These are phyloP conservation scores for Mythimna vitellina DNA, from an alignment of 2,888 invertebrate genomes.

Conservation along the genomic window DNA sequence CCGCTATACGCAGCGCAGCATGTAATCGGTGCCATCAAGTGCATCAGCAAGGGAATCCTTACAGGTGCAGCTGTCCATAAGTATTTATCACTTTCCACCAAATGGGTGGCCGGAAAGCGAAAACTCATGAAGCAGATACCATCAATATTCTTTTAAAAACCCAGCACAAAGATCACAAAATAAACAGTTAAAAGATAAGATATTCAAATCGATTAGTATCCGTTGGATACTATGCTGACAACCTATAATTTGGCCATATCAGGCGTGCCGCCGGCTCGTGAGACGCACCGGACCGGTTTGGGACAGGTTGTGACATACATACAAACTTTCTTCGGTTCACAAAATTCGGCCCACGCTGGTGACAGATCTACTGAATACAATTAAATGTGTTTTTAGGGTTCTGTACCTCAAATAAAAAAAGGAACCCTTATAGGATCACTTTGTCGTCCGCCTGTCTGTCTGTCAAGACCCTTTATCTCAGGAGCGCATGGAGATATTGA, in stretches of 20 bases:
- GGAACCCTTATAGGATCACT: too few species aligned
- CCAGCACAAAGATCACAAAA: conserved; percentile 27
- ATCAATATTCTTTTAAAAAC: conserved; percentile 26
- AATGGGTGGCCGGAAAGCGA: conserved; percentile 7
- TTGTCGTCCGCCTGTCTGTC: too few species aligned
- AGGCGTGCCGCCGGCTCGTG: conserved; percentile 53
- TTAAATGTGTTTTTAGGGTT: conserved; percentile 6
- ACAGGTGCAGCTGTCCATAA: too few species aligned
- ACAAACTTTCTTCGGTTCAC: conserved; percentile 82
- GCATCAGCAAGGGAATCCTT: too few species aligned
- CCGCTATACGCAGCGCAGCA: too few species aligned
- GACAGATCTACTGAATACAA: conserved; percentile 65
- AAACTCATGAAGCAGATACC: background rate
- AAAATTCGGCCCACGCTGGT: conserved; percentile 72
- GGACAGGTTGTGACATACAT: conserved; percentile 85
- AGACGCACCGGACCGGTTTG: conserved; percentile 74
- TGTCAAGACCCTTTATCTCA: too few species aligned
- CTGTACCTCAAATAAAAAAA: too few species aligned
- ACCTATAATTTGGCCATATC: conserved; percentile 75
- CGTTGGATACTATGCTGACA: conserved; percentile 60
- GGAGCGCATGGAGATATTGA: too few species aligned
- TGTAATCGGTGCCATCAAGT: too few species aligned
- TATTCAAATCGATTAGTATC: conserved; percentile 36
- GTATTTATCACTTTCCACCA: conserved; percentile 8
- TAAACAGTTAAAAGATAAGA: conserved; percentile 45